A percentile compares a stretch with the other conserved stretches of the same genome.
Conservation (phyloP, 1,140 invertebrate genomes). For the Lucilia sericata region DNA sequence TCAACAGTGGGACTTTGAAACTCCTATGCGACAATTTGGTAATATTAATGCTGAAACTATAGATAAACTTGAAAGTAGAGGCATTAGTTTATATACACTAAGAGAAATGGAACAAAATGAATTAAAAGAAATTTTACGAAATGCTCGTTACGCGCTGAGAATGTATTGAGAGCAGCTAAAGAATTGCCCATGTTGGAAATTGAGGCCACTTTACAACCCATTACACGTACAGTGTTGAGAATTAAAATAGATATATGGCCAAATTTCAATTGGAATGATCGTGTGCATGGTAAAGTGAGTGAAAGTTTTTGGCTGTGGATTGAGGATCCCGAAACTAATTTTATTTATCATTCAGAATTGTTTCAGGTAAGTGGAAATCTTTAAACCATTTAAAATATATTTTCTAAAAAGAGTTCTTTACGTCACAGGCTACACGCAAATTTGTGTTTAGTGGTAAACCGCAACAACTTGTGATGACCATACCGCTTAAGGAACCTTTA, state of each 20-base stretch:
- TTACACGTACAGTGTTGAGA: constrained; percentile 91
- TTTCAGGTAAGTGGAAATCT: constrained; percentile 71
- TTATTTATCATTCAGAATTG: constrained; percentile 96
- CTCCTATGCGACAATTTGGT: constrained; percentile 88
- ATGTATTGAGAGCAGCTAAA: constrained; percentile 86
- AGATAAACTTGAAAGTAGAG: constrained; percentile 82
- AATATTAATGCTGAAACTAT: constrained; percentile 83
- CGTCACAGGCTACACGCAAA: constrained; percentile 84
- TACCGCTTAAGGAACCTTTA: constrained; percentile 92
- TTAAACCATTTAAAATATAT: too few species aligned
- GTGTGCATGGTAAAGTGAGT: constrained; percentile 85
- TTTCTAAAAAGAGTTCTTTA: too few species aligned
- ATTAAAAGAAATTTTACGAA: constrained; percentile 82
- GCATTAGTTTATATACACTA: constrained; percentile 81
- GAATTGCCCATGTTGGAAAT: constrained; percentile 88
- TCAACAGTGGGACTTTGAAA: constrained; percentile 89
- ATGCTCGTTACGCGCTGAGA: constrained; percentile 80
- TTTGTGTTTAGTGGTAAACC: constrained; percentile 78
- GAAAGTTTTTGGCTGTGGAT: constrained; percentile 99
- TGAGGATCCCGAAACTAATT: constrained; percentile 93
- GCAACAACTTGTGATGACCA: constrained; percentile 93
- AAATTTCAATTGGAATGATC: constrained; percentile 92
- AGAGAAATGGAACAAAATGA: constrained; percentile 90
- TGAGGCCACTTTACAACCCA: constrained; percentile 90
- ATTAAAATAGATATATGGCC: constrained; percentile 86